These are phyloP conservation scores for Acrocephalus scirpaceus DNA, from an alignment of 2,797 vertebrate genomes.

Conservation along the genomic window DNA sequence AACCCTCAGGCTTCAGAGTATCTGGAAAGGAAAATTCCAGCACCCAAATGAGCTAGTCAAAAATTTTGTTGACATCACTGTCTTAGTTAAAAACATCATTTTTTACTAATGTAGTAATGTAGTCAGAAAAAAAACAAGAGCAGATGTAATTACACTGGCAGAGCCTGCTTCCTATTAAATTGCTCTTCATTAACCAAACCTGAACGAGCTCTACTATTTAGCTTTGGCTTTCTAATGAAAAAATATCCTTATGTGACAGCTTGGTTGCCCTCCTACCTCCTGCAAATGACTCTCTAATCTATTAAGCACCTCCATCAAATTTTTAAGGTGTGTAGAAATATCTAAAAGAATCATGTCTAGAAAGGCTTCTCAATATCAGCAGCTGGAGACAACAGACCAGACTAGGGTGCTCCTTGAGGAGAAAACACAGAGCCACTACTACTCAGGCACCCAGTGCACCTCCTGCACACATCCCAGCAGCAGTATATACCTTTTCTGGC, in stretches of 20 bases:
- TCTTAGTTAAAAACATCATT: not conserved
- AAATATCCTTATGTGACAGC: not conserved
- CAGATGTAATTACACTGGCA: not conserved
- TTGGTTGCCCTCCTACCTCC: not conserved
- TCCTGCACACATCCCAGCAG: not conserved
- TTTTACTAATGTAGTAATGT: not conserved
- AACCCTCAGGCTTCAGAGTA: not conserved
- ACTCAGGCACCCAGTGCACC: not conserved
- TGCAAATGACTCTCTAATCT: not conserved
- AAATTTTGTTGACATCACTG: not conserved
- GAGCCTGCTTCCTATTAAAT: not conserved
- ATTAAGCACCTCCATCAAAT: not conserved
- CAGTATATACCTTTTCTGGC: not conserved
- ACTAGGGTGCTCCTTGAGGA: not conserved
- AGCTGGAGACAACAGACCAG: not conserved
- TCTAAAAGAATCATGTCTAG: not conserved
- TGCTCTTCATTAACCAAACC: not conserved
- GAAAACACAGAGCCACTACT: not conserved
- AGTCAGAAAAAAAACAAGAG: not conserved
- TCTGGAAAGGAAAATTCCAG: not conserved
- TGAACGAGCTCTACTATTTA: not conserved
- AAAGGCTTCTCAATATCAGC: not conserved
- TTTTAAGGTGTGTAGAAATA: not conserved
- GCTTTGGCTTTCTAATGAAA: not conserved
- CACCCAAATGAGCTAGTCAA: not conserved